A percentile compares a stretch with the other conserved stretches of the same genome.
These are phyloP conservation scores for Lasiommata megera DNA, from an alignment of 2,888 invertebrate species.

Conservation along the genomic window DNA sequence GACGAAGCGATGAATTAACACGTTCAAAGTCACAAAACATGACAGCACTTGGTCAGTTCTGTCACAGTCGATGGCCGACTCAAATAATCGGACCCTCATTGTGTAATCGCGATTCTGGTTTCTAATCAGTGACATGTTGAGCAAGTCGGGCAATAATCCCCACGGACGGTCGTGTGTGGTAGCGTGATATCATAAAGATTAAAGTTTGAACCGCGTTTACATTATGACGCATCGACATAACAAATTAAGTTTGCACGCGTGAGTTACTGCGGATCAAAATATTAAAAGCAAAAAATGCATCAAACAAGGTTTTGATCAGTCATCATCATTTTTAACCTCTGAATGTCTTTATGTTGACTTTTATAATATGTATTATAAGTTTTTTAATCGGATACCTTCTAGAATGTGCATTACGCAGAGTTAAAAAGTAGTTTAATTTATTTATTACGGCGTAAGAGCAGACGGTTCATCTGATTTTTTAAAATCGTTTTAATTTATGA, in stretches of 20 bases:
- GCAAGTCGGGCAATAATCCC: constrained; percentile 31
- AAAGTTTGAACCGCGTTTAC: constrained; percentile 16
- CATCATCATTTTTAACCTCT: no score
- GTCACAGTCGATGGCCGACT: constrained; percentile 21
- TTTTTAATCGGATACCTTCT: no score
- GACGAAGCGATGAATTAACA: background rate
- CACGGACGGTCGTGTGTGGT: constrained; percentile 27
- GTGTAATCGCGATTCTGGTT: constrained; percentile 28
- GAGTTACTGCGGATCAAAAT: no score
- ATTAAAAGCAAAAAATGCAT: no score
- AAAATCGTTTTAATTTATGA: no score
- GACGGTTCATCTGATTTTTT: no score
- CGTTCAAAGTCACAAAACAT: constrained; percentile 1
- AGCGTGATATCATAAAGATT: constrained; percentile 35
- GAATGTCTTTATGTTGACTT: no score
- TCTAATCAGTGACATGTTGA: constrained; percentile 28
- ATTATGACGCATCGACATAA: constrained; percentile 17
- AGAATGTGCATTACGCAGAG: no score
- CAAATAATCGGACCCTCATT: constrained; percentile 26
- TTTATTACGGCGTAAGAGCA: no score
- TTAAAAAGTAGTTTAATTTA: no score
- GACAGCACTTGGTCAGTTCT: constrained; percentile 9
- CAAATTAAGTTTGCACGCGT: background rate
- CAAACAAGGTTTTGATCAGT: no score
- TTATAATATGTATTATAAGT: no score